These are phyloP conservation scores for Dreissena polymorpha DNA, from an alignment of 1,140 invertebrate genomes.

Conservation along the genomic window DNA sequence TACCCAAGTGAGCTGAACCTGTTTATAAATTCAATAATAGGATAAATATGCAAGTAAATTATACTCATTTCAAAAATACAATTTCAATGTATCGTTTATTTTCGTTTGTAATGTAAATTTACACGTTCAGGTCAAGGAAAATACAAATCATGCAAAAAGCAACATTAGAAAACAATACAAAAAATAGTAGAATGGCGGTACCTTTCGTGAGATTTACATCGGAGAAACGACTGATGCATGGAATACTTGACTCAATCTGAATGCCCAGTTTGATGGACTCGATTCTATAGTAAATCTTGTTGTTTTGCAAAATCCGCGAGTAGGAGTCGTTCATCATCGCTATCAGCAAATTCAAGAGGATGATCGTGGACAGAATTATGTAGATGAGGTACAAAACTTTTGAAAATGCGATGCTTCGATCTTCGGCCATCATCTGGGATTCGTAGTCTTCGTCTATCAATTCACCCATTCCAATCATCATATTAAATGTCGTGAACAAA, in stretches of 20 bases:
- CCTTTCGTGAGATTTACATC: conserved; percentile 22
- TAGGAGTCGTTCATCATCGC: conserved; percentile 79
- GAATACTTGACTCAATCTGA: conserved; percentile 67
- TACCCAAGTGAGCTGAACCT: too few species aligned
- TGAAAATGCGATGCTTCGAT: conserved; percentile 47
- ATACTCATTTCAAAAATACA: too few species aligned
- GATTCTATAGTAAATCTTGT: conserved; percentile 67
- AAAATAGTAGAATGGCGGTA: too few species aligned
- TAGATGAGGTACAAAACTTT: conserved; percentile 73
- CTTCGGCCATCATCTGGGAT: conserved; percentile 56
- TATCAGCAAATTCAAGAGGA: conserved; percentile 75
- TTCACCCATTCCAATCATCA: conserved; percentile 74
- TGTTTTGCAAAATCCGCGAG: conserved; percentile 60
- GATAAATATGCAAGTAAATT: too few species aligned
- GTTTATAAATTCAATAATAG: too few species aligned
- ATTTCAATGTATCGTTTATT: too few species aligned
- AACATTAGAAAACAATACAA: too few species aligned
- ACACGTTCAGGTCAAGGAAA: too few species aligned
- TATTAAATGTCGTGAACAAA: conserved; percentile 68
- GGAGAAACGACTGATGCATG: conserved; percentile 42
- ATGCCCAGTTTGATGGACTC: conserved; percentile 72
- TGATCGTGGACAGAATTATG: conserved; percentile 70
- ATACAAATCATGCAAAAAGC: too few species aligned
- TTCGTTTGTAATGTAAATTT: too few species aligned
- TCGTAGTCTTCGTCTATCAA: conserved; percentile 63